Evolutionary conservation across 2,888 invertebrate genomes (phyloP).

Genomic region (Drosophila infuscata): DNA sequence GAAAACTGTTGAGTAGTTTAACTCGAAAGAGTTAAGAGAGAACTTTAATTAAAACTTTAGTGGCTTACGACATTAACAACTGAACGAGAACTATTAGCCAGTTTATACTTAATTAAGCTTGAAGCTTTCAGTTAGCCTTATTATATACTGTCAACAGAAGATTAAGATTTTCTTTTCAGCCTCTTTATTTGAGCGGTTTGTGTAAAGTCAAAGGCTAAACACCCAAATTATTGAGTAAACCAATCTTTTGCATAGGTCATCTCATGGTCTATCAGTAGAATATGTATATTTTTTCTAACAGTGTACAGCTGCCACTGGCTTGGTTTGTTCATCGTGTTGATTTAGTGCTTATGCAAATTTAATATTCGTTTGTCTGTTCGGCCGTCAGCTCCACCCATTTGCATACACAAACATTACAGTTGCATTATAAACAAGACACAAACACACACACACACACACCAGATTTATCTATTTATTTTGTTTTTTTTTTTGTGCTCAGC

Average conservation of each 20-base stretch:
- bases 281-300: conserved; percentile 7
- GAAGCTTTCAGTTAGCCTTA: not conserved
- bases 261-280: conserved; percentile 2
- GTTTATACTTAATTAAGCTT: not conserved
- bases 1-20: conserved; percentile 21
- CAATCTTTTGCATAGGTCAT: conserved; percentile 15
- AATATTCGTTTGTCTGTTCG: conserved; percentile 63
- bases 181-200: not conserved
- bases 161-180: not conserved
- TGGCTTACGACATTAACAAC: not conserved
- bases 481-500: conserved; percentile 43
- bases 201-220: not conserved
- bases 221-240: not conserved
- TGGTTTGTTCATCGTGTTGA: conserved; percentile 70
- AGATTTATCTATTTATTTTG: conserved; percentile 65
- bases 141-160: not conserved
- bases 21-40: not conserved
- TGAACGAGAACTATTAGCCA: not conserved
- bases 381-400: conserved; percentile 51
- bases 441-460: conserved; percentile 3
- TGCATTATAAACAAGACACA: conserved; percentile 71
- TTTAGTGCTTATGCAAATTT: conserved; percentile 81
- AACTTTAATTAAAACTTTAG: conserved; percentile 36
- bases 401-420: conserved; percentile 71
- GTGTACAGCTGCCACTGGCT: conserved; percentile 30